Conservation (phyloP, 2,113 vertebrate species). For the Silurus asotus region DNA sequence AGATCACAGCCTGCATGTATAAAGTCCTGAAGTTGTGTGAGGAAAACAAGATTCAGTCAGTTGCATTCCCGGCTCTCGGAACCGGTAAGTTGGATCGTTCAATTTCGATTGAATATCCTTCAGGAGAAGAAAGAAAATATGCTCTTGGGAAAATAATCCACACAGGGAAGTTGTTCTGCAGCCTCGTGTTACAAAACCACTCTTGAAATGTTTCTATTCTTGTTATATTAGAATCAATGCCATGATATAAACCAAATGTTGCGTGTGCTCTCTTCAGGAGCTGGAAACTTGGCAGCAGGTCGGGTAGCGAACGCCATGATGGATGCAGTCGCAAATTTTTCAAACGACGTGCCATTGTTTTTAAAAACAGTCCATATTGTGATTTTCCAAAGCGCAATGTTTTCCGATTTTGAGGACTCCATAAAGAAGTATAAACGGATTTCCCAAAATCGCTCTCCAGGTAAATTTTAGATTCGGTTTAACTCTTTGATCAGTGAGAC, state of each 20-base stretch:
- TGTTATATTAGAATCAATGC: not conserved
- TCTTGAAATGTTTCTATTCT: no score
- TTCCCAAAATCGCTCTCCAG: conserved; percentile 2
- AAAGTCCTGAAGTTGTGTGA: conserved; percentile 60
- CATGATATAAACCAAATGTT: not conserved
- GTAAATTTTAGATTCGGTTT: not conserved
- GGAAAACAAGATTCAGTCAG: conserved; percentile 55
- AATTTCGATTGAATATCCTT: not conserved
- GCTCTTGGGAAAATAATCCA: not conserved
- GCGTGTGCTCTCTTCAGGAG: conserved; percentile 49
- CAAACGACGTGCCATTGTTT: conserved; percentile 26
- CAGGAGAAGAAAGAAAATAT: not conserved
- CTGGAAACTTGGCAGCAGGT: conserved; percentile 52
- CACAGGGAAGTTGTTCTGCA: no score
- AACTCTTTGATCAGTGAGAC: not conserved
- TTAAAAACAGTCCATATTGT: conserved; percentile 58
- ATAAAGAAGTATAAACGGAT: conserved; percentile 51
- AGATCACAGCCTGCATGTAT: conserved; percentile 55
- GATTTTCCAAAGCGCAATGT: conserved; percentile 57
- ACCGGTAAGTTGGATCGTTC: conserved; percentile 54
- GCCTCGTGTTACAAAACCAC: not conserved
- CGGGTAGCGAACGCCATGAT: conserved; percentile 58
- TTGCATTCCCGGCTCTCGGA: conserved; percentile 65
- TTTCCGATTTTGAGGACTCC: conserved; percentile 54
- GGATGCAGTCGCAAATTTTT: conserved; percentile 49